Base-by-base conservation (phyloP, 2,113 vertebrate species). In the Phycodurus eques region DNA sequence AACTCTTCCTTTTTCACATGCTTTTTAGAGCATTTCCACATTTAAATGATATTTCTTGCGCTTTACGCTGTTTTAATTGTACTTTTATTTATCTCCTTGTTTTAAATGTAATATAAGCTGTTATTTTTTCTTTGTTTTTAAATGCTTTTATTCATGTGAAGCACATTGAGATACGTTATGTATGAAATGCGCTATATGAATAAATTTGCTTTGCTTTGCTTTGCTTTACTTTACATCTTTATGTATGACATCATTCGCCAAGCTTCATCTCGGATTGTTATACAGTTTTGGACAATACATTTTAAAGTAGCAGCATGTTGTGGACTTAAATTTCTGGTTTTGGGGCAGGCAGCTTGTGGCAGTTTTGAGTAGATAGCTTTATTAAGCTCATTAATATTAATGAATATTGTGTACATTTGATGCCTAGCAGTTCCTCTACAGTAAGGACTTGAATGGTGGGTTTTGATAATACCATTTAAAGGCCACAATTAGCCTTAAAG, bases 251-350 rank as follows among this genome's bases (percentile, higher is more conserved):
- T 74, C 76, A 77, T 71, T 78, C 64, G 79, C 14, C 4, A 19
- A 64, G 44, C 51, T 54, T 71, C 75, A 3, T 19, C 68, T 59
- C 61, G 44, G 10, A 31, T 67, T 44, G 42, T 42, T 71, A 79
- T 66, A 31, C n/a, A 54, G 54, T 67, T 74, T 77, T 70, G 53
- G 74, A 74, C 43, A 8, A 43, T 49, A 19, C 44, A 63, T 15
- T 77, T 80, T 70, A 63, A 77, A 87, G 72, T 76, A 71, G 74
- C 14, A 69, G 47, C 73, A 60, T 49, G 10, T 13, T 14, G 27
- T 42, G 44, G 20, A 17, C 4, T 61, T 43, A 19, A 7, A 47
- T 67, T 80, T 65, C n/a, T 49, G 35, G 5, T 67, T 64, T 54
- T 67, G 72, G 75, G 63, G 59, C 54, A 75, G 70, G 63, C 43